These are phyloP conservation scores for Sternarchorhynchus goeldii DNA, from an alignment of 2,797 vertebrate species.

Conservation along the genomic window DNA sequence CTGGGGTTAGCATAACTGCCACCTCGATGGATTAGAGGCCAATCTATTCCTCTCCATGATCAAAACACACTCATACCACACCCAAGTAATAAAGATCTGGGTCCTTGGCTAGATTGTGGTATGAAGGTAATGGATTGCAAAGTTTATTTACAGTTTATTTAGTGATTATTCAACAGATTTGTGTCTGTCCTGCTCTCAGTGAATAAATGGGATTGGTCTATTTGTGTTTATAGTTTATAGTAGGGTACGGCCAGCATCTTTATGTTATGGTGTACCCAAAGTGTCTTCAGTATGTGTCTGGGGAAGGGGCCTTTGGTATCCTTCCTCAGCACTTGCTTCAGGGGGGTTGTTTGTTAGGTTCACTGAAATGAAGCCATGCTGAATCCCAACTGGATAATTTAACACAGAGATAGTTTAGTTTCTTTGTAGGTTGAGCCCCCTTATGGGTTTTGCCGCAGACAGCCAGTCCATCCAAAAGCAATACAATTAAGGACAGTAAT, in stretches of 20 bases:
- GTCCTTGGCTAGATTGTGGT: not conserved
- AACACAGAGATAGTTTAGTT: constrained; percentile 8
- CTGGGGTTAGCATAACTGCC: constrained; percentile 49
- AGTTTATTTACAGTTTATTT: not conserved
- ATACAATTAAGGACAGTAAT: constrained; percentile 11
- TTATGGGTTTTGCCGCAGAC: not conserved
- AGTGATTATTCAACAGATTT: not conserved
- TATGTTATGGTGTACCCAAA: constrained; percentile 59
- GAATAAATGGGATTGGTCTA: not conserved
- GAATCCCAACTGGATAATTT: constrained; percentile 4
- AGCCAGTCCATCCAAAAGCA: not conserved
- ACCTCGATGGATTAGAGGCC: constrained; percentile 40
- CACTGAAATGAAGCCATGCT: constrained; percentile 33
- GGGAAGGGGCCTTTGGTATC: constrained; percentile 1
- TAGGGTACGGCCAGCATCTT: constrained; percentile 36
- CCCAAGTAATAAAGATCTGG: not conserved
- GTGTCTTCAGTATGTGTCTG: constrained; percentile 19
- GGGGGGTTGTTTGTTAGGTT: constrained; percentile 32
- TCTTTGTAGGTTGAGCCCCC: not conserved
- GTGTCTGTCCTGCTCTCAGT: not conserved
- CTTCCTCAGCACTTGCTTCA: constrained; percentile 32
- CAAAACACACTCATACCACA: constrained; percentile 14
- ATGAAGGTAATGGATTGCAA: not conserved
- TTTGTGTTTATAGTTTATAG: constrained; percentile 2
- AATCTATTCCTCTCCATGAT: constrained; percentile 10